Base-by-base conservation (phyloP, 2,113 vertebrate genomes). In the Phrynosoma blainvillii region DNA sequence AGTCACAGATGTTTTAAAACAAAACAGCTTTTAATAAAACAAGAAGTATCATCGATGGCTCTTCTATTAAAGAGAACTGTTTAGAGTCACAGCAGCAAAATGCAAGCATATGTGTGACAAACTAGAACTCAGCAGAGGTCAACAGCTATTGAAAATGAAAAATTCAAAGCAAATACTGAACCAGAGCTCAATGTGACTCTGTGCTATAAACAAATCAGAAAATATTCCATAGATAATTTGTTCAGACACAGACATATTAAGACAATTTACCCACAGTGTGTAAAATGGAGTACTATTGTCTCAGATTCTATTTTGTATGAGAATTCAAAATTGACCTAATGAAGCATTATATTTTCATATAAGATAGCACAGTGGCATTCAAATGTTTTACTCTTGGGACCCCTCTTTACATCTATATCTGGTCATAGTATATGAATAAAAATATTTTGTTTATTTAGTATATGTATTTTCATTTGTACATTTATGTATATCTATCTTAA, bases 1-100 rank as follows among this genome's bases (percentile, higher is more conserved):
- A 90, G 70, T 87, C 25, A 23, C 0, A 1, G 36, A 78, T 16
- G 62, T 91, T 66, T 82, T 88, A 89, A 87, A 90, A 1, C 42
- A 89, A 88, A 90, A 87, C 0, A 77, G 9, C 12, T 93, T 87
- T 77, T 85, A 70, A 32, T 78, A 91, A 91, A 82, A 90, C 40
- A 87, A 73, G 85, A 93, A 86, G 88, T 84, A 88, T 21, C 84
- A 70, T 86, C 76, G 85, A 40, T 0, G 3, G 23, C 82, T 90
- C 4, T 89, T 89, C 80, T 86, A 3, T 82, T 62, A 66, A 87
- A 84, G 77, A 68, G 59, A 83, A 77, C 27, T 83, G 62, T 42
- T 83, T 95, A 89, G 6, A 91, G 82, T 16, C 52, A 89, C 62
- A 87, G 27, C 68, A 66, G 2, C 12, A 89, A 85, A 91, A 83